Evolutionary conservation across 2,797 vertebrate genomes (phyloP), one percentile per base, ranked within the genome.

Genomic region (Chromobotia macracanthus): DNA sequence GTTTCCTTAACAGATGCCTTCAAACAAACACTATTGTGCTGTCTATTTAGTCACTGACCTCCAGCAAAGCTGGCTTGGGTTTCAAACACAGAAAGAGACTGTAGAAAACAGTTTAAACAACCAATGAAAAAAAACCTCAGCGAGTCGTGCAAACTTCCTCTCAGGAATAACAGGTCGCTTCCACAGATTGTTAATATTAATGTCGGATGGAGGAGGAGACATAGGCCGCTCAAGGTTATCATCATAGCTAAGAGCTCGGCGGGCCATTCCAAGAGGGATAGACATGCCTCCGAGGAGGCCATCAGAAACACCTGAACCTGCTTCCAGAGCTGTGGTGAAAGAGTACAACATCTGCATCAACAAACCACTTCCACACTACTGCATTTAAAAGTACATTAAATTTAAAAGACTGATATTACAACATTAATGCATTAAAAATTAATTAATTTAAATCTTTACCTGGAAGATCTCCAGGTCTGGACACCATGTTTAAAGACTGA

Each of bases 161-260:
- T 95, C 94, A 46, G 96, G 96, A 82, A 97, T 95, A 80, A 99
- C 88, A 0, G 97, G 97, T 18, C 95, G 91, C 86, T 93, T 95
- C 97, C 97, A 98, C 2, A 96, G 87, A 60, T 93, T 92, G 89
- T 87, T 93, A 80, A 92, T 90, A 79, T 88, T 90, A 85, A 96
- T 85, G 89, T 98, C 96, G 0, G 93, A 55, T 35, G 97, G 96
- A 11, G 96, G 96, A 41, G 97, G 96, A 53, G 95, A 93, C 90
- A 98, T 95, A 72, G 95, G 95, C 0, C 89, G 82, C 21, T 97
- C 95, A 75, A 99, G 91, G 79, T 91, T 93, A 69, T 97, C 96
- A 4, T 98, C 96, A 79, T 99, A 98, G 92, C 94, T 96, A 87
- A 95, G 92, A 77, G 94, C 94, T 81, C 87, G 94, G 19, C 97